Evolutionary conservation across 2,113 vertebrate genomes (phyloP), one percentile per base, ranked within the genome.

Genomic region (Oxyura jamaicensis): DNA sequence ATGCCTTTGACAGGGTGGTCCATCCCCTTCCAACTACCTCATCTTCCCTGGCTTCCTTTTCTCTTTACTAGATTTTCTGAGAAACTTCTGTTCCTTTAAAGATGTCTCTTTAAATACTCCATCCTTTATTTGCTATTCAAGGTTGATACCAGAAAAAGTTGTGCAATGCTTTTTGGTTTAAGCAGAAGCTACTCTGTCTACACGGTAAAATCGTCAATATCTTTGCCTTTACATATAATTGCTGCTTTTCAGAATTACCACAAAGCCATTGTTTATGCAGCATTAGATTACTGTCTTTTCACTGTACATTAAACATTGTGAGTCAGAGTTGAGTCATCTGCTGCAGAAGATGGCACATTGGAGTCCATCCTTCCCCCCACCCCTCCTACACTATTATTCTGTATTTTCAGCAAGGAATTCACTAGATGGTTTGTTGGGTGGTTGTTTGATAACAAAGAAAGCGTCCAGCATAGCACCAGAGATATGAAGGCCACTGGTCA

Each of bases 241-340:
- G 44, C 77, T 84, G 80, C 83, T 92, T 94, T 96, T 94, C 91
- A 92, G 86, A 89, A 82, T 94, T 95, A 84, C 35, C 77, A 93
- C 90, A 76, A 83, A 88, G 22, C 31, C 52, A 56, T 85, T 95
- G 93, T 95, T 96, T 91, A 46, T 91, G 93, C 90, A 93, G 80
- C 81, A 66, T 88, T 76, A 89, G 69, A 88, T 97, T 93, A 88
- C 88, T 69, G 50, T 44, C 62, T 93, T 93, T 91, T 94, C 86
- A 82, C 78, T 75, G 63, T 83, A 79, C 53, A 4, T 95, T 92
- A 93, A 96, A 94, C 78, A 94, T 76, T 82, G 69, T 97, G 96
- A 95, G 83, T 97, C 95, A 21, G 73, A 76, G 22, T 92, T 96
- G 93, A 96, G 66, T 97, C 93, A 96, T 68, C 63, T 79, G 41